phyloP scores from a whole-genome alignment of 2,888 invertebrate genomes.

The Dynastes maya region DNA sequence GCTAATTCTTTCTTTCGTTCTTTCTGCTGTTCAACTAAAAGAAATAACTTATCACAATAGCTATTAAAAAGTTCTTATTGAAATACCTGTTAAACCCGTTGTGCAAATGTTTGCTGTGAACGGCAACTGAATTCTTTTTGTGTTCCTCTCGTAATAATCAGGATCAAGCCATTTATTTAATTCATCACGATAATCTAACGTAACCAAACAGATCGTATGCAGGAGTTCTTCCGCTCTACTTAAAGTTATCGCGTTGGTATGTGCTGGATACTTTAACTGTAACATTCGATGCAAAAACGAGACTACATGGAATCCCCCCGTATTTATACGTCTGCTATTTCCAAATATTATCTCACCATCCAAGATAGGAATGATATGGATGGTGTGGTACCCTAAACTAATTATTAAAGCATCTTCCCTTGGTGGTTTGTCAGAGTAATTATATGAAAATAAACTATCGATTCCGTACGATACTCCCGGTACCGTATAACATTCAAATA shows the following conservation, averaged over 20 bases:
- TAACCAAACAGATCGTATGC: conserved; percentile 85
- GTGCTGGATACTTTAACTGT: conserved; percentile 94
- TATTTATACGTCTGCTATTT: conserved; percentile 86
- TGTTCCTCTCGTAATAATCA: conserved; percentile 87
- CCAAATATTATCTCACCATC: conserved; percentile 79
- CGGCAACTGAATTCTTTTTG: conserved; percentile 89
- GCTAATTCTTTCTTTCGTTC: conserved; percentile 91
- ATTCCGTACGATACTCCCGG: conserved; percentile 91
- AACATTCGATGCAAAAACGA: conserved; percentile 89
- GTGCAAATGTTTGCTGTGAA: conserved; percentile 79
- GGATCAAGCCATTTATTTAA: conserved; percentile 86
- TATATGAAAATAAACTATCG: conserved; percentile 84
- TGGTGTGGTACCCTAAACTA: conserved; percentile 90
- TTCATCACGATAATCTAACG: conserved; percentile 85
- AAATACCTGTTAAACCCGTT: conserved; percentile 76
- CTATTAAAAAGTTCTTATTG: too few relatives aligned
- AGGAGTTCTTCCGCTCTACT: conserved; percentile 91
- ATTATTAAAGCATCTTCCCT: conserved; percentile 82
- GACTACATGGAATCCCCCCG: conserved; percentile 89
- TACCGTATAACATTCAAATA: conserved; percentile 94
- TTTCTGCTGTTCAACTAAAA: conserved; percentile 81
- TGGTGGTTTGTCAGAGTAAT: conserved; percentile 74
- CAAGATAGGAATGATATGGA: conserved; percentile 90
- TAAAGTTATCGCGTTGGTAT: conserved; percentile 89
- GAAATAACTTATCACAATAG: neutral